Evolutionary conservation across 2,797 vertebrate genomes (phyloP).

Genomic region (Muraenolepis orangiensis): DNA sequence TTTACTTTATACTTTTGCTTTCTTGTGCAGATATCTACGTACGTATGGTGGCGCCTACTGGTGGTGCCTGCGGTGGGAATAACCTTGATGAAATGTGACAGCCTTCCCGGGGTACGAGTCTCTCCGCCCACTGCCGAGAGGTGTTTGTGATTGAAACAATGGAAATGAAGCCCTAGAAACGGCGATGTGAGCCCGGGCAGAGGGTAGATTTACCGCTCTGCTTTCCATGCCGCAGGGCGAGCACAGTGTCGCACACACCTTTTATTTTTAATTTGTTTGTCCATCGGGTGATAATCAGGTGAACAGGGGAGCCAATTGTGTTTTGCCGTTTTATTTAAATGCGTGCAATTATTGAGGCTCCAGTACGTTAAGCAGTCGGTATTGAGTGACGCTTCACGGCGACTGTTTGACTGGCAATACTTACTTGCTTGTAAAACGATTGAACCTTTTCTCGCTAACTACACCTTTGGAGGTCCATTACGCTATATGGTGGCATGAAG

Average conservation of each 20-base stretch:
- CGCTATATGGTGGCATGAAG: background rate
- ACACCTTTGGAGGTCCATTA: background rate
- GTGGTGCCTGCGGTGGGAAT: background rate
- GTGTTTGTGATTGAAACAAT: constrained; percentile 1
- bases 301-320: background rate
- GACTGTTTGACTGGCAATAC: background rate
- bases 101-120: background rate
- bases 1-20: background rate
- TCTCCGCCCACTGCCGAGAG: background rate
- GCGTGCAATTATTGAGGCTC: background rate
- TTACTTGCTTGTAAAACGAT: background rate
- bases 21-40: background rate
- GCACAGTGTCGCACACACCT: background rate
- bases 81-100: constrained; percentile 4
- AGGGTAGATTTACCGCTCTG: background rate
- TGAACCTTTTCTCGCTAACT: background rate
- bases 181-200: background rate
- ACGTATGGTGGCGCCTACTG: background rate
- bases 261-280: too few species aligned
- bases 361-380: background rate
- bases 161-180: background rate
- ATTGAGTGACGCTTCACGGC: background rate
- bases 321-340: background rate
- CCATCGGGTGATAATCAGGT: background rate
- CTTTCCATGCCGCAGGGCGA: background rate